Base-by-base conservation (phyloP, 2,113 vertebrate genomes). In the Circaetus gallicus region DNA sequence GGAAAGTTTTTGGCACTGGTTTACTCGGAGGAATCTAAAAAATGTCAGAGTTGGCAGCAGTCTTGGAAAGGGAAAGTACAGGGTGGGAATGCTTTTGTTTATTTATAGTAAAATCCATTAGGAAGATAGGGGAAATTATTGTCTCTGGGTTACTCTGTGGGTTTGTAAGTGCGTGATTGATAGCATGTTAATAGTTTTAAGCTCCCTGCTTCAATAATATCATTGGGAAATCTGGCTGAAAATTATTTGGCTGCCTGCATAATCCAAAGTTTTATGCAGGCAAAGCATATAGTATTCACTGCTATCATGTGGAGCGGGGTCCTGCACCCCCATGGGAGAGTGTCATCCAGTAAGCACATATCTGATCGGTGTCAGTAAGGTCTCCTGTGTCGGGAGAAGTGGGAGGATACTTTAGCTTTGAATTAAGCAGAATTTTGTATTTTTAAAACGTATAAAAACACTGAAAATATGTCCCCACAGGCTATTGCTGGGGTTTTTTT, bases 351-450 rank as follows among this genome's bases (percentile, higher is more conserved):
- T 8, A 15, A 73, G n/a, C 28, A 12, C 5, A 0, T 21, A 16
- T 45, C 52, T 43, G 47, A 14, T 15, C 5, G 7, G 38, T 4
- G 9, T 31, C 5, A 10, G 19, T 2, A 20, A 69, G 25, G 17
- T 25, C 26, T 86, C 26, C 29, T 28, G 38, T 11, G 11, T 0
- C 0, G 34, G 43, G n/a, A 45, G 43, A 25, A 45, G 36, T 13
- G 26, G 26, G n/a, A 82, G 8, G 24, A 36, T 53, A 22, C 28
- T 38, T 53, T 10, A 82, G 32, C 71, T 92, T 83, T 28, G 8
- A 90, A 58, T 89, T 36, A 80, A 53, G 36, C 71, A 83, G 40
- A 31, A 42, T 49, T 42, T 28, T 45, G 7, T 42, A 8, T 0
- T 56, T 83, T 69, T 52, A 8, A 53, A 77, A 62, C 10, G 11